These are phyloP conservation scores for Tetrapedia diversipes DNA, from an alignment of 2,888 invertebrate genomes.

Conservation along the genomic window DNA sequence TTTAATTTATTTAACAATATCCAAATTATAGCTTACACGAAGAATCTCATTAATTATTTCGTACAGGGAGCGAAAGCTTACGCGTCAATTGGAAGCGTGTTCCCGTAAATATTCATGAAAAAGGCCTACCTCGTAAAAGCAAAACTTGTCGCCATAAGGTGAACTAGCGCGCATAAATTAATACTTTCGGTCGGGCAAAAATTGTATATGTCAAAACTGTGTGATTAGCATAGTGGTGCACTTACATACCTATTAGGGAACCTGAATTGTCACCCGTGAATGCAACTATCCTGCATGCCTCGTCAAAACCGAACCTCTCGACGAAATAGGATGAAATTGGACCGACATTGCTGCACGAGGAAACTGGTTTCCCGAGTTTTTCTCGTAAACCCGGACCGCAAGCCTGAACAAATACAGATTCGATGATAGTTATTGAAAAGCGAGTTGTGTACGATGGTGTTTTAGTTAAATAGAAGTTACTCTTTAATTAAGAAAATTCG, in stretches of 20 bases:
- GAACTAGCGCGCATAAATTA: constrained; percentile 37
- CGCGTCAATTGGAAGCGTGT: constrained; percentile 13
- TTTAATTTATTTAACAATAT: background rate
- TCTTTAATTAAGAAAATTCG: background rate
- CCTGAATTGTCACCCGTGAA: constrained; percentile 98
- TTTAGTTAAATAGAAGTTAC: background rate
- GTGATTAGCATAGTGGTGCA: background rate
- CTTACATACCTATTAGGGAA: constrained; percentile 89
- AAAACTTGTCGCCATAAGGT: constrained; percentile 16
- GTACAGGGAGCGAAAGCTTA: constrained; percentile 29
- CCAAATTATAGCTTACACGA: constrained; percentile 8
- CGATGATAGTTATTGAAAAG: constrained; percentile 3
- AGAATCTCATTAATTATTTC: constrained; percentile 33
- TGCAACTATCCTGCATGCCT: constrained; percentile 91
- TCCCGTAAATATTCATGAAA: constrained; percentile 47
- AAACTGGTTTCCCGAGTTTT: constrained; percentile 90
- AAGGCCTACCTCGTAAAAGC: constrained; percentile 8
- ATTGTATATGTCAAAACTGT: constrained; percentile 8
- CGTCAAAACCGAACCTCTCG: constrained; percentile 92
- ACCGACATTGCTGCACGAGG: constrained; percentile 89
- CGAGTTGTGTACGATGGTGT: background rate
- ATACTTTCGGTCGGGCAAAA: background rate
- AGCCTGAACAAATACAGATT: constrained; percentile 83
- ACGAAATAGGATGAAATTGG: constrained; percentile 91
- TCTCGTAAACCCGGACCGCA: constrained; percentile 89